Evolutionary conservation across 2,888 invertebrate species (phyloP).

Genomic region (Shargacucullia verbasci): DNA sequence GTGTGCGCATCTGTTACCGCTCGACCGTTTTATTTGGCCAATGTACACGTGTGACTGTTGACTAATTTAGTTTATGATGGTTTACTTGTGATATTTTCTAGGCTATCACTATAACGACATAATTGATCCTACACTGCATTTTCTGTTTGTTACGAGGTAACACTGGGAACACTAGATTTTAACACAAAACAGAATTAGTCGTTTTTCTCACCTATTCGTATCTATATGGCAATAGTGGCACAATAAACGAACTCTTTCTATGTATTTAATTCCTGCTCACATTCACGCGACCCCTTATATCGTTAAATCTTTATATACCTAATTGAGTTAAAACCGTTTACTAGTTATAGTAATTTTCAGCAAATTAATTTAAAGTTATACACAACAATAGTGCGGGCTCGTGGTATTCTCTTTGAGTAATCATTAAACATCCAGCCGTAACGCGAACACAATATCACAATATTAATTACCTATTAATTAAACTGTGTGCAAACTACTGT

Average conservation of each 20-base stretch:
- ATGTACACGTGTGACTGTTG: slow-evolving; percentile 7
- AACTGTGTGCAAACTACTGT: slow-evolving; percentile 39
- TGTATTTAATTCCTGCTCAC: no score
- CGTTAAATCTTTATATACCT: no score
- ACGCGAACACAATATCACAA: slow-evolving; percentile 35
- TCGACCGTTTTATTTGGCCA: slow-evolving; percentile 29
- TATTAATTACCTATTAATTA: slow-evolving; percentile 52
- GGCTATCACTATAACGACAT: no score
- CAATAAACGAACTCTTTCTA: no score
- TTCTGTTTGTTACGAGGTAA: no score
- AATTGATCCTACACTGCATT: no score
- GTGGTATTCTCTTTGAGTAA: slow-evolving; percentile 36
- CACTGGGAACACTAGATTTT: no score
- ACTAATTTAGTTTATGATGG: background rate
- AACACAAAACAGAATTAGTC: no score
- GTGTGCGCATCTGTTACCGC: slow-evolving; percentile 38
- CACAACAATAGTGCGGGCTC: slow-evolving; percentile 15
- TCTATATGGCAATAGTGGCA: no score
- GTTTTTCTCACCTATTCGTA: no score
- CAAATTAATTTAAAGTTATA: slow-evolving; percentile 28
- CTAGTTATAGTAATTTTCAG: slow-evolving; percentile 20
- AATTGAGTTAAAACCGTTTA: background rate
- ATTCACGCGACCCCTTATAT: no score
- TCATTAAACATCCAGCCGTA: slow-evolving; percentile 35
- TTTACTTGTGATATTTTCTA: no score